Evolutionary conservation across 2,888 invertebrate species (phyloP).

Genomic region (Spatulosminthurus flaviceps): DNA sequence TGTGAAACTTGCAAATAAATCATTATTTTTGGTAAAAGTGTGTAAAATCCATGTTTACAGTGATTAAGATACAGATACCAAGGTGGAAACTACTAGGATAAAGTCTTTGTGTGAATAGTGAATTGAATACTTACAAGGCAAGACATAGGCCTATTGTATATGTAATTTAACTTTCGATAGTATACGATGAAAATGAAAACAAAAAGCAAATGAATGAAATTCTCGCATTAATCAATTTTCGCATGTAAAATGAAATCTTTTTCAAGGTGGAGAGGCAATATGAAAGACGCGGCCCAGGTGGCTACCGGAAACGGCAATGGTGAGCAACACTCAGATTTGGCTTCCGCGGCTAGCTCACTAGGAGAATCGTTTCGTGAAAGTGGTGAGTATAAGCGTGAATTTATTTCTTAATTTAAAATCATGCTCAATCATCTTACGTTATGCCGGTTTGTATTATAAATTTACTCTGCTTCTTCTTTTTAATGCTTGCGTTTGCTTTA

Average conservation of each 20-base stretch:
- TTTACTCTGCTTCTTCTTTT: not conserved
- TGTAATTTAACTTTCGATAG: not conserved
- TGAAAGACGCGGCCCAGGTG: conserved; percentile 51
- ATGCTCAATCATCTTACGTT: too few species aligned
- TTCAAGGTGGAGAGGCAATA: conserved; percentile 43
- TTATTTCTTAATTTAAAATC: too few species aligned
- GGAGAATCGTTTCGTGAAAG: conserved; percentile 62
- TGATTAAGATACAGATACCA: too few species aligned
- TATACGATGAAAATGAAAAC: not conserved
- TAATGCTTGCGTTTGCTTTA: not conserved
- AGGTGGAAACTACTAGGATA: not conserved
- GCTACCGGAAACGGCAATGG: conserved; percentile 45
- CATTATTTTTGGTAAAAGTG: too few species aligned
- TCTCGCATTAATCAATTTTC: not conserved
- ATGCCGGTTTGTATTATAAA: too few species aligned
- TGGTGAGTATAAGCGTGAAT: conserved; percentile 51
- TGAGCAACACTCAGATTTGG: conserved; percentile 52
- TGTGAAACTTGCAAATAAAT: too few species aligned
- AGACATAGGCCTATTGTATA: not conserved
- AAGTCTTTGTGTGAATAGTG: not conserved
- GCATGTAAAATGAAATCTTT: conserved; percentile 20
- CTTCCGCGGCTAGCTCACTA: conserved; percentile 61
- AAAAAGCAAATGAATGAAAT: conserved; percentile 30
- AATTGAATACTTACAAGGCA: not conserved
- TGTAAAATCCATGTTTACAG: not conserved